These are phyloP conservation scores for Manacus vitellinus DNA, from an alignment of 2,113 vertebrate species.

Conservation along the genomic window DNA sequence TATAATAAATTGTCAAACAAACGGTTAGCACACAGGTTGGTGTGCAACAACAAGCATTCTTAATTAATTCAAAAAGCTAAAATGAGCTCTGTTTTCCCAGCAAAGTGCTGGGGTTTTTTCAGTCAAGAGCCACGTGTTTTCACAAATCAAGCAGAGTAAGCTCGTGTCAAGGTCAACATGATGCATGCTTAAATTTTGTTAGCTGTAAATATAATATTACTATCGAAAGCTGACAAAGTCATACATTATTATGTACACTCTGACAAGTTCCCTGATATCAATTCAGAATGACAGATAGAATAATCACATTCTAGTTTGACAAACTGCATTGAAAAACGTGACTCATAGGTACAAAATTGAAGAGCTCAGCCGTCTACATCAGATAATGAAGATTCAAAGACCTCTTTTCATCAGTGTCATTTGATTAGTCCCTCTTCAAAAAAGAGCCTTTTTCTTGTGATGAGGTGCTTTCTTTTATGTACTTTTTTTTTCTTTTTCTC, in stretches of 20 bases:
- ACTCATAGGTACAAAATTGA: constrained; percentile 17
- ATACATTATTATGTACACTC: constrained; percentile 26
- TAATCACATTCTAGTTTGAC: constrained; percentile 42
- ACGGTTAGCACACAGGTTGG: background rate
- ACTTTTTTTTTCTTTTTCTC: background rate
- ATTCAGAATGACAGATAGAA: constrained; percentile 50
- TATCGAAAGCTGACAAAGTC: constrained; percentile 20
- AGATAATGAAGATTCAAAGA: constrained; percentile 51
- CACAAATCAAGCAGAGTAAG: background rate
- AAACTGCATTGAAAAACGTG: constrained; percentile 46
- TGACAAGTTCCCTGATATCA: constrained; percentile 7
- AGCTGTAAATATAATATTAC: constrained; percentile 38
- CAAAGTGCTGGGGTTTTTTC: background rate
- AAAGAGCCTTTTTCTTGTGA: background rate
- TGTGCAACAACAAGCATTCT: background rate
- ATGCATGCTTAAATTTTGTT: constrained; percentile 36
- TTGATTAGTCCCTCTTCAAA: background rate
- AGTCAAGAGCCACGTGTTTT: background rate
- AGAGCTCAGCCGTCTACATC: constrained; percentile 5
- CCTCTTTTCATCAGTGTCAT: background rate
- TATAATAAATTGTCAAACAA: background rate
- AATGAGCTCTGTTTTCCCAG: background rate
- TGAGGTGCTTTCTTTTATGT: background rate
- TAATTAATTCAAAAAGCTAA: background rate
- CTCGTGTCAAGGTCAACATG: constrained; percentile 38